Evolutionary conservation across 2,797 vertebrate species (phyloP), one percentile per base, ranked within the genome.

Genomic region (Paedocypris micromegethes): DNA sequence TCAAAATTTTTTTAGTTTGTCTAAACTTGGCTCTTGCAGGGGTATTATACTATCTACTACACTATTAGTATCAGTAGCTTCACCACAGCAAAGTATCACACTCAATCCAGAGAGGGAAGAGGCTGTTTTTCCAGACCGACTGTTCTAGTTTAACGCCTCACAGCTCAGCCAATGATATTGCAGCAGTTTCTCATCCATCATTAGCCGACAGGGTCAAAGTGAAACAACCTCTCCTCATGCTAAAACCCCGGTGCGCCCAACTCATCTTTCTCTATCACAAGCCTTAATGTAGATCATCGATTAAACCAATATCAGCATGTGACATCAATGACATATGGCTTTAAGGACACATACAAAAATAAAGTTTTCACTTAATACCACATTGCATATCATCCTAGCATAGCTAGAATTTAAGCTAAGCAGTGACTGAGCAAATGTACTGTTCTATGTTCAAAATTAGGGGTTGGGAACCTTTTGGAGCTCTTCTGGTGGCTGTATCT

Each of bases 261-360:
- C 9, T 63, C 53, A 70, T 70, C 47, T 50, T 50, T 70, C 60
- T 63, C 42, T 44, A 50, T 64, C 60, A 70, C 47, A 64, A n/a
- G 45, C 46, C 41, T 44, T 64, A 63, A 70, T 57, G 45, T 51
- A 57, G 44, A n/a, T 37, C 40, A 63, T 70, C 57, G 40, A 63
- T 70, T 50, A 70, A 55, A 70, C 46, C 47, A 45, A 51, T 63
- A 57, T 51, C 46, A 56, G 45, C 43, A 8, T 49, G 64, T 50
- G 64, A 57, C 54, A 57, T 46, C 39, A 66, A 49, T 39, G 9
- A 38, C 45, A 57, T 66, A 56, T 66, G 64, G 39, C 4, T 49
- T 5, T 56, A 58, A 66, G 64, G 64, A 66, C 64, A 66, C 43
- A 53, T 49, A 5, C 2, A 1, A 58, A 49, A 54, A 49, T 5